Percentiles rank a stretch among this genome's conserved stretches.
These are phyloP conservation scores for Deilephila porcellus DNA, from an alignment of 2,888 invertebrate genomes.

Conservation along the genomic window DNA sequence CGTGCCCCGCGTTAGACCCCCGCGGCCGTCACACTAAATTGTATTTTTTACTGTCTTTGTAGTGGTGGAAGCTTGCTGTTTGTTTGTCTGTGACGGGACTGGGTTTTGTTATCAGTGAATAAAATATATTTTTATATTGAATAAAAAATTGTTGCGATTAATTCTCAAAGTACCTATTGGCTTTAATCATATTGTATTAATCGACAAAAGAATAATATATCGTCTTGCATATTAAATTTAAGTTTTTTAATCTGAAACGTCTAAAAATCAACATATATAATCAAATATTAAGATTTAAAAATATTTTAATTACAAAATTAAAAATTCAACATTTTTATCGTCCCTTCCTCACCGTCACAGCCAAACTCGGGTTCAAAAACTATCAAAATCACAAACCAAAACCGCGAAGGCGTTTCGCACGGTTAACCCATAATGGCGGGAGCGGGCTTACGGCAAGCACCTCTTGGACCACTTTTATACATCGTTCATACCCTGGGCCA, in stretches of 20 bases:
- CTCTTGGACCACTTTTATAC: constrained; percentile 80
- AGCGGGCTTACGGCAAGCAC: constrained; percentile 77
- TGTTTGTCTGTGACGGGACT: not conserved
- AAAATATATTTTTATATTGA: too few relatives aligned
- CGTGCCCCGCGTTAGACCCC: constrained; percentile 79
- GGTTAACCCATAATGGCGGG: constrained; percentile 70
- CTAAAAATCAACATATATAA: too few relatives aligned
- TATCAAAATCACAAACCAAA: constrained; percentile 64
- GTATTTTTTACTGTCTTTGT: constrained; percentile 84
- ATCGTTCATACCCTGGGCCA: constrained; percentile 81
- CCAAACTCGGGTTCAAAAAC: constrained; percentile 3
- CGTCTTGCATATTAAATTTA: too few relatives aligned
- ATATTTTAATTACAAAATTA: too few relatives aligned
- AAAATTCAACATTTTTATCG: too few relatives aligned
- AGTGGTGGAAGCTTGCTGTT: constrained; percentile 48
- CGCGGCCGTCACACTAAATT: constrained; percentile 60
- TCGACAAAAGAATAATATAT: too few relatives aligned
- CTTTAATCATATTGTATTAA: too few relatives aligned
- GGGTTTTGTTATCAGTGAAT: not conserved
- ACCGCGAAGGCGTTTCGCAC: constrained; percentile 83
- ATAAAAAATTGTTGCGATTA: too few relatives aligned
- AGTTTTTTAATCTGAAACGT: too few relatives aligned
- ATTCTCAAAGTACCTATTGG: too few relatives aligned
- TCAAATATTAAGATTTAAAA: too few relatives aligned
- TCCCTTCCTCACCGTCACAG: not conserved